Conservation (phyloP, 2,888 invertebrate species). For the Sturmia bella region DNA sequence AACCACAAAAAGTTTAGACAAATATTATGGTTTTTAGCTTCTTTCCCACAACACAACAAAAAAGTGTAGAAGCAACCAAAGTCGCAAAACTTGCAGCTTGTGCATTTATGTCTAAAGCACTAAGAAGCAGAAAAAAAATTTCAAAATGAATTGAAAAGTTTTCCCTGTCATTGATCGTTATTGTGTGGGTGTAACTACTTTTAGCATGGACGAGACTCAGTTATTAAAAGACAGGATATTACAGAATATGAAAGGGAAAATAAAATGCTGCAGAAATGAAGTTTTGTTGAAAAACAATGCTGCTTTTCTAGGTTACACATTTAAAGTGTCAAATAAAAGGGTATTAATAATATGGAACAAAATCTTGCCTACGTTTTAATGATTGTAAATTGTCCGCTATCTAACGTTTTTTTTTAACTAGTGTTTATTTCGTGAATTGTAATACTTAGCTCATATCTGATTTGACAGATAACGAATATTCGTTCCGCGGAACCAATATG, state of each 20-base stretch:
- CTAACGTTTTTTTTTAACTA: neutral
- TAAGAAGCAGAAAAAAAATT: slow-evolving; percentile 6
- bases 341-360: slow-evolving; percentile 50
- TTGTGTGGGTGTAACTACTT: slow-evolving; percentile 49
- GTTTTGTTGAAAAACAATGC: slow-evolving; percentile 7
- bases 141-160: slow-evolving; percentile 58
- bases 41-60: slow-evolving; percentile 54
- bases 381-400: no score
- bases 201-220: slow-evolving; percentile 24
- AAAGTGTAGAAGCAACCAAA: slow-evolving; percentile 9
- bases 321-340: slow-evolving; percentile 56
- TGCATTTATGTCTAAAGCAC: slow-evolving; percentile 43
- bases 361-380: slow-evolving; percentile 28
- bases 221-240: slow-evolving; percentile 46
- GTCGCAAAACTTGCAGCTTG: slow-evolving; percentile 42
- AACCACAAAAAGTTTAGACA: slow-evolving; percentile 68
- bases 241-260: slow-evolving; percentile 28
- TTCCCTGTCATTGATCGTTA: slow-evolving; percentile 64
- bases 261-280: slow-evolving; percentile 14
- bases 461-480: no score
- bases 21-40: slow-evolving; percentile 69
- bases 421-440: no score
- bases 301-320: slow-evolving; percentile 47
- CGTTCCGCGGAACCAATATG: no score
- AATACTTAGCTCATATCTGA: no score